phyloP scores from a whole-genome alignment of 2,888 invertebrate genomes.

The Parascotia fuliginaria region DNA sequence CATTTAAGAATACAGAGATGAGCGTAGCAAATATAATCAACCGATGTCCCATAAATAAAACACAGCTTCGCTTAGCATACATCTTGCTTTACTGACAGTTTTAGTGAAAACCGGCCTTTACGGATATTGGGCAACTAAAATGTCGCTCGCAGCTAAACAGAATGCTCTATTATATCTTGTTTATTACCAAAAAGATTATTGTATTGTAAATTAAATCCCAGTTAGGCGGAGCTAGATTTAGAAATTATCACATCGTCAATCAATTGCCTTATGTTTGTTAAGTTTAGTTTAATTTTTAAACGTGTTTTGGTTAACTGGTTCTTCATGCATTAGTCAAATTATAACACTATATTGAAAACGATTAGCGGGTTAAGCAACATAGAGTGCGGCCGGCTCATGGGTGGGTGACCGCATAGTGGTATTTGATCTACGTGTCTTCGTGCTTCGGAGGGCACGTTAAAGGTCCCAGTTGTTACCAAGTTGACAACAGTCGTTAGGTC shows the following conservation, averaged over 20 bases:
- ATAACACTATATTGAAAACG: slow-evolving; percentile 4
- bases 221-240: slow-evolving; percentile 36
- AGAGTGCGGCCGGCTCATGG: too few species aligned
- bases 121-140: slow-evolving; percentile 49
- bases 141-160: slow-evolving; percentile 50
- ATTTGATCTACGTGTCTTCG: too few species aligned
- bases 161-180: slow-evolving; percentile 52
- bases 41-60: neutral
- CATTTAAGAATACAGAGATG: neutral
- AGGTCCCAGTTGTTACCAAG: too few species aligned
- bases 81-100: neutral
- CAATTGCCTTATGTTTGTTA: slow-evolving; percentile 31
- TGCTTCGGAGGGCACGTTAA: too few species aligned
- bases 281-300: slow-evolving; percentile 24
- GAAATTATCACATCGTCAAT: slow-evolving; percentile 49
- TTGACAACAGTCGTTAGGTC: too few species aligned
- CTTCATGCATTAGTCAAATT: slow-evolving; percentile 4
- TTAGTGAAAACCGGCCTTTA: slow-evolving; percentile 6
- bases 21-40: neutral
- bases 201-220: slow-evolving; percentile 51
- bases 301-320: slow-evolving; percentile 7
- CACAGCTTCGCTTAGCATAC: neutral
- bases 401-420: too few species aligned
- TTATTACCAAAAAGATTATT: slow-evolving; percentile 44
- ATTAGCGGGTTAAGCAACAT: too few species aligned